Conservation (phyloP, 2,888 invertebrate genomes). For the Drosophila niveifrons region DNA sequence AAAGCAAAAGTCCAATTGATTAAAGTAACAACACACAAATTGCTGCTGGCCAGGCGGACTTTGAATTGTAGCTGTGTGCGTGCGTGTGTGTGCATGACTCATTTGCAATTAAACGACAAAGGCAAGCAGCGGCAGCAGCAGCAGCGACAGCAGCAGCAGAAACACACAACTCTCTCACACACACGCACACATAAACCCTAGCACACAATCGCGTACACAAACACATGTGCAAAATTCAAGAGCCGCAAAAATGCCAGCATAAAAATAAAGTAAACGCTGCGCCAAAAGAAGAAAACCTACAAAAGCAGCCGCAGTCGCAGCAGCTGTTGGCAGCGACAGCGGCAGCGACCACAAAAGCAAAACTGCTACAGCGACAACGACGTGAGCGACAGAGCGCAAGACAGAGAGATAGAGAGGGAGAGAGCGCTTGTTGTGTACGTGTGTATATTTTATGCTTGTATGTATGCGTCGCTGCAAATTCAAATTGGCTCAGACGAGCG, state of each 20-base stretch:
- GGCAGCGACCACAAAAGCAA: conserved; percentile 35
- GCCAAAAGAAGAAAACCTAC: conserved; percentile 74
- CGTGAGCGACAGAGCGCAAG: conserved; percentile 4
- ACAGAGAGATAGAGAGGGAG: background rate
- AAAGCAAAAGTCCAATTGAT: conserved; percentile 66
- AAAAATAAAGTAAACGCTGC: conserved; percentile 74
- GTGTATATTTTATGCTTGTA: conserved; percentile 19
- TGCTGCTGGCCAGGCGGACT: conserved; percentile 50
- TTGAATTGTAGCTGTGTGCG: conserved; percentile 39
- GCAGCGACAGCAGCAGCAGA: conserved; percentile 28
- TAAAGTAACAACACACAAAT: conserved; percentile 58
- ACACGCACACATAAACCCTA: background rate
- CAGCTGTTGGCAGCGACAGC: conserved; percentile 29
- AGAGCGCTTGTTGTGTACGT: background rate
- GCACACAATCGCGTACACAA: background rate
- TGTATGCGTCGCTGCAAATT: conserved; percentile 62
- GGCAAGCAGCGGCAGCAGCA: conserved; percentile 29
- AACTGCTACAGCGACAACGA: conserved; percentile 10
- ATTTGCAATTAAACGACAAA: conserved; percentile 70
- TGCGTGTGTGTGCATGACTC: conserved; percentile 58
- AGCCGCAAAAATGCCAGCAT: conserved; percentile 80
- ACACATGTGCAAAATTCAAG: conserved; percentile 56
- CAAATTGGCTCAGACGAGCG: conserved; percentile 68
- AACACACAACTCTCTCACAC: conserved; percentile 5
- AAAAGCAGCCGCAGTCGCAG: conserved; percentile 63